phyloP scores from a whole-genome alignment of 2,888 invertebrate species.

The Hanleya hanleyi region DNA sequence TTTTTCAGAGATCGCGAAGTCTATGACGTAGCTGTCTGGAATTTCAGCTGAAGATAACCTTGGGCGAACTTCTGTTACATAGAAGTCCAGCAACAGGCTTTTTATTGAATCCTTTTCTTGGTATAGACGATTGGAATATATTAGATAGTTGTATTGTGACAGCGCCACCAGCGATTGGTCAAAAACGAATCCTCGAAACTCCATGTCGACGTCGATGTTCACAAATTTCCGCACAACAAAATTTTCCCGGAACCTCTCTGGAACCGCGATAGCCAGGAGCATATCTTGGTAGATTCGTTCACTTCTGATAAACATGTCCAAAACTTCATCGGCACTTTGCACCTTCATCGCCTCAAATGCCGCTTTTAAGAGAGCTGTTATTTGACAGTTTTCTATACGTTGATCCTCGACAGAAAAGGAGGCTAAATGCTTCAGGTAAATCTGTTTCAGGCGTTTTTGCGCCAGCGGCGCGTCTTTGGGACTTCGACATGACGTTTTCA shows the following conservation, averaged over 20 bases:
- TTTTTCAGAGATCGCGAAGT: constrained; percentile 57
- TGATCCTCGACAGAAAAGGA: constrained; percentile 25
- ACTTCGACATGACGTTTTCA: constrained; percentile 61
- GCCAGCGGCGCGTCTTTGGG: constrained; percentile 62
- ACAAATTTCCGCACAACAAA: constrained; percentile 59
- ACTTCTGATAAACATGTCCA: constrained; percentile 59
- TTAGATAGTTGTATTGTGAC: constrained; percentile 62
- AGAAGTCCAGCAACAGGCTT: constrained; percentile 43
- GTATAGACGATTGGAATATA: constrained; percentile 48
- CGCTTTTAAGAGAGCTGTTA: constrained; percentile 54
- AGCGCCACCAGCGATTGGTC: constrained; percentile 47
- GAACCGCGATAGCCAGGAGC: constrained; percentile 51
- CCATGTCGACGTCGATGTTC: constrained; percentile 62
- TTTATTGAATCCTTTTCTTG: constrained; percentile 37
- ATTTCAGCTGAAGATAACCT: constrained; percentile 42
- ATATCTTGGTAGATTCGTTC: constrained; percentile 63
- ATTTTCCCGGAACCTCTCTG: constrained; percentile 51
- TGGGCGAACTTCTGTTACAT: constrained; percentile 37
- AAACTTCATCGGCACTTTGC: constrained; percentile 45
- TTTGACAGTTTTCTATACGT: constrained; percentile 52
- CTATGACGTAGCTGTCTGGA: constrained; percentile 51
- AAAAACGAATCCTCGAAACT: constrained; percentile 61
- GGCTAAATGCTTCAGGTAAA: constrained; percentile 43
- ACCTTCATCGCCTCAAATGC: constrained; percentile 53
- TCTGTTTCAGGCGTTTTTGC: constrained; percentile 44